These are phyloP conservation scores for Eumeta japonica DNA, from an alignment of 1,140 invertebrate species.

Conservation along the genomic window DNA sequence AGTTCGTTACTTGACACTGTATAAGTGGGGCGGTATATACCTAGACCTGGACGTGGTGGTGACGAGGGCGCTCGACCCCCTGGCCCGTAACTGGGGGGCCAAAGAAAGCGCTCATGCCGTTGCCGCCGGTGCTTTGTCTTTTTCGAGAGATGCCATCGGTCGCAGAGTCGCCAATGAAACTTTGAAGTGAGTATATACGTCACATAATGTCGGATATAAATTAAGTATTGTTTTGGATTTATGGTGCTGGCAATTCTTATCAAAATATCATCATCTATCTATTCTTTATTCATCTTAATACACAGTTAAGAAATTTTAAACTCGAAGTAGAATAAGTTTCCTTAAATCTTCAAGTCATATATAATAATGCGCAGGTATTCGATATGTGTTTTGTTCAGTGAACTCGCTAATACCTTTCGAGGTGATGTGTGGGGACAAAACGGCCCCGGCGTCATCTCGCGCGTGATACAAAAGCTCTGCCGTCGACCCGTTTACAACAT, in stretches of 20 bases:
- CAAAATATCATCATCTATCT: no score
- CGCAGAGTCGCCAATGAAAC: constrained; percentile 60
- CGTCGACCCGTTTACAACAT: no score
- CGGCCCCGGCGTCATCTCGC: constrained; percentile 71
- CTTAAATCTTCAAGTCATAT: no score
- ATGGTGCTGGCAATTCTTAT: no score
- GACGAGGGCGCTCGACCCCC: constrained; percentile 4
- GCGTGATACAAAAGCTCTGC: constrained; percentile 63
- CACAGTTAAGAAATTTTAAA: no score
- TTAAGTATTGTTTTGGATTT: no score
- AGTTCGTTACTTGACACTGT: constrained; percentile 10
- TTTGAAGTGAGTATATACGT: constrained; percentile 40
- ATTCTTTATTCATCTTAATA: no score
- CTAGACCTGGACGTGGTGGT: constrained; percentile 11
- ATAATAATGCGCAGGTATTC: no score
- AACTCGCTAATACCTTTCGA: constrained; percentile 65
- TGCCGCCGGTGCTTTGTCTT: constrained; percentile 66
- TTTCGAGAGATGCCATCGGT: constrained; percentile 59
- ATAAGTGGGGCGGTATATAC: constrained; percentile 9
- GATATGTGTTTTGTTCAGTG: no score
- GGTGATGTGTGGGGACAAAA: constrained; percentile 70
- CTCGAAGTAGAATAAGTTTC: no score
- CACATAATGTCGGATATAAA: background rate
- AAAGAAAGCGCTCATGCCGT: constrained; percentile 40
- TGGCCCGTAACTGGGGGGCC: constrained; percentile 8